Percentiles rank a stretch among this genome's conserved stretches.
phyloP scores from a whole-genome alignment of 1,140 invertebrate species.

The Adelges cooleyi region DNA sequence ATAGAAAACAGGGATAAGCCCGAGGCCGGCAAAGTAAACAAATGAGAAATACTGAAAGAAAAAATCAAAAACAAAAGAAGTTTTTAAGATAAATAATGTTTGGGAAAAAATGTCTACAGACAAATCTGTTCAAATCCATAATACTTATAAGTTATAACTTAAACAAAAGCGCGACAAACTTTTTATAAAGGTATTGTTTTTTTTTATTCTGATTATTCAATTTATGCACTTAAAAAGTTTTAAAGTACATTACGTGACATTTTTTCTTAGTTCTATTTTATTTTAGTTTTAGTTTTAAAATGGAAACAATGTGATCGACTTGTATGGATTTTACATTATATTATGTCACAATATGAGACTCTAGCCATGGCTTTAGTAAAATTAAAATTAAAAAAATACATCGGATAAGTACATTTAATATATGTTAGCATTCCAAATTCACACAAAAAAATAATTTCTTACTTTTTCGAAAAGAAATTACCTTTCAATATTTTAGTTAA shows the following conservation, averaged over 20 bases:
- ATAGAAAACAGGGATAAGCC: not conserved
- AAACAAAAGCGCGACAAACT: not conserved
- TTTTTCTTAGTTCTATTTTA: not conserved
- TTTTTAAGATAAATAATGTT: slow-evolving; percentile 18
- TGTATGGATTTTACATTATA: too few relatives aligned
- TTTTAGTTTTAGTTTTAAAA: too few relatives aligned
- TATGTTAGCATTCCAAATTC: too few relatives aligned
- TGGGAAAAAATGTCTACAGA: slow-evolving; percentile 11
- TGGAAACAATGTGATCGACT: too few relatives aligned
- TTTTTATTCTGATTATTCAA: not conserved
- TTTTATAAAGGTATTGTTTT: not conserved
- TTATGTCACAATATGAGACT: too few relatives aligned
- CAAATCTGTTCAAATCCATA: not conserved
- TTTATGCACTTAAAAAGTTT: slow-evolving; percentile 4
- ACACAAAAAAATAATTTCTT: too few relatives aligned
- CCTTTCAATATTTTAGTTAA: too few relatives aligned
- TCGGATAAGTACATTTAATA: too few relatives aligned
- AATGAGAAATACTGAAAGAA: not conserved
- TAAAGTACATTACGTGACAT: not conserved
- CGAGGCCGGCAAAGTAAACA: not conserved
- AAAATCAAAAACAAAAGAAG: slow-evolving; percentile 13
- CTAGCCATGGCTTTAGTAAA: too few relatives aligned
- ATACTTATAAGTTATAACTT: too few relatives aligned
- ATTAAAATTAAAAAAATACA: too few relatives aligned
- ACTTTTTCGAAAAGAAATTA: too few relatives aligned